Base-by-base conservation (phyloP, 35 echinoderm and acorn worm species). In the Chiridota heheva region DNA sequence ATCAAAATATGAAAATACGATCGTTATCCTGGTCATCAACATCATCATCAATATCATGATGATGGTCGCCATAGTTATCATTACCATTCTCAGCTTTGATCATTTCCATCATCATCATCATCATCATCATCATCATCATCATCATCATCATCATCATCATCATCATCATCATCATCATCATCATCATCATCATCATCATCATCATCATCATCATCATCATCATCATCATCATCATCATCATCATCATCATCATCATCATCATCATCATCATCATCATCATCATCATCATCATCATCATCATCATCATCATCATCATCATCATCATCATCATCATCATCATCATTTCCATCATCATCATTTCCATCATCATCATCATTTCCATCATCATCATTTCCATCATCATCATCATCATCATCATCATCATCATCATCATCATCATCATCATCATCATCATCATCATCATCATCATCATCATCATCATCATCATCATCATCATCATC, bases 131-230 rank as follows among this genome's bases (percentile, higher is more conserved):
- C 47, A 51, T 51, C 47, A 60, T 5, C 32, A 20, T 60, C 18
- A 60, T 51, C 47, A 51, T 51, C 47, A 51, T 51, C 47, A 60
- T 5, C 32, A 20, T 60, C 18, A 60, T 51, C 47, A 51, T 51
- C 47, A 51, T 51, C 47, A 51, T 51, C 47, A 51, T 51, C 47
- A 51, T 51, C 47, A 51, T 51, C 47, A 51, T 51, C 47, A 51
- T 51, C 47, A 51, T 22, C 47, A 51, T 51, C 47, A 51, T 51
- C 47, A 51, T 22, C 47, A 51, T 22, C 47, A 51, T 51, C 47
- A 51, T 51, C 47, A 51, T 29, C 12, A 64, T 29, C 12, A 12
- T 12, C 60, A 12, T 64, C 12, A 16, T 29, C 60, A 16, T 12
- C 12, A 51, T 51, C 47, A 51, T 51, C 47, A 51, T 22, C 47